A percentile compares a stretch with the other conserved stretches of the same genome.
Evolutionary conservation across 2,888 invertebrate genomes (phyloP).

Genomic region (Hirtodrosophila alboralis): DNA sequence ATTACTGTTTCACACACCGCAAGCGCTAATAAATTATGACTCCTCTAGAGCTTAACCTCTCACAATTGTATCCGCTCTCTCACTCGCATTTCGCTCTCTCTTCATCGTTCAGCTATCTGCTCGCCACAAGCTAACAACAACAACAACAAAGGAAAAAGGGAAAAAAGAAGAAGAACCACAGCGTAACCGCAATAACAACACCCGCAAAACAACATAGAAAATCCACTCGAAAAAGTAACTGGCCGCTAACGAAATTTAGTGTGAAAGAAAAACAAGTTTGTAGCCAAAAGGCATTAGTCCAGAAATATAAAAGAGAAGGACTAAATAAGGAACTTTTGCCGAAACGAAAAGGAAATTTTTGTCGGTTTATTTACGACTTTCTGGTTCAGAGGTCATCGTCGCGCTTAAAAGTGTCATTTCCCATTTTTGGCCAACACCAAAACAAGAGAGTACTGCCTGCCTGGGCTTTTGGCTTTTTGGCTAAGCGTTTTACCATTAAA

Average conservation of each 20-base stretch:
- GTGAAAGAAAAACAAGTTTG: slow-evolving; percentile 70
- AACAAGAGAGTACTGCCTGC: too few species aligned
- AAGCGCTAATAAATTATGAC: slow-evolving; percentile 76
- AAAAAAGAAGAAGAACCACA: slow-evolving; percentile 23
- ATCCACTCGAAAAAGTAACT: slow-evolving; percentile 64
- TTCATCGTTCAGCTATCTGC: slow-evolving; percentile 34
- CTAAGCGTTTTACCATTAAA: slow-evolving; percentile 64
- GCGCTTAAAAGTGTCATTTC: slow-evolving; percentile 80
- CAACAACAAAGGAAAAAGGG: too few species aligned
- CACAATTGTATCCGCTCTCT: slow-evolving; percentile 16
- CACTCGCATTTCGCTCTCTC: background rate
- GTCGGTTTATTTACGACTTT: slow-evolving; percentile 82
- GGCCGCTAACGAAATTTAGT: slow-evolving; percentile 77
- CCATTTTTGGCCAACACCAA: slow-evolving; percentile 54
- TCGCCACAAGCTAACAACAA: slow-evolving; percentile 18
- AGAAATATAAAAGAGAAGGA: slow-evolving; percentile 49
- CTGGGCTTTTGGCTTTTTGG: slow-evolving; percentile 35
- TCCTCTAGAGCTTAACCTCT: slow-evolving; percentile 65
- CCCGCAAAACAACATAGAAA: slow-evolving; percentile 70
- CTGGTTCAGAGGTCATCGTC: slow-evolving; percentile 81
- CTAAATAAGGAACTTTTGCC: slow-evolving; percentile 23
- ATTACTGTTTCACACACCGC: too few species aligned
- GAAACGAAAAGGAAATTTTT: slow-evolving; percentile 65
- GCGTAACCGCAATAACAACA: slow-evolving; percentile 64
- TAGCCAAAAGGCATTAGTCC: slow-evolving; percentile 70